Conservation (phyloP, 2,797 vertebrate species). For the Mustela erminea region DNA sequence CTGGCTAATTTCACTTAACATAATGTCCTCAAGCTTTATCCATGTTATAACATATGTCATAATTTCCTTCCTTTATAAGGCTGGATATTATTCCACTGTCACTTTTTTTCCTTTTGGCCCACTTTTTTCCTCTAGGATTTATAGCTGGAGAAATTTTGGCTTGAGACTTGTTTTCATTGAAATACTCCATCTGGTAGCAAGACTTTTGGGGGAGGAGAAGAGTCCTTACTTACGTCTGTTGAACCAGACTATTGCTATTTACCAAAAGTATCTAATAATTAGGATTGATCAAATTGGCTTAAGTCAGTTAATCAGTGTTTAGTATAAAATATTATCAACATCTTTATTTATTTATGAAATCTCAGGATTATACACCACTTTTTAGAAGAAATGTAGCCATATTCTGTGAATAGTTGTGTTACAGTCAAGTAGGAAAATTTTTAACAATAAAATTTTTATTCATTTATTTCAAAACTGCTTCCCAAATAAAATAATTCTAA, state of each 20-base stretch:
- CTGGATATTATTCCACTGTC: not conserved
- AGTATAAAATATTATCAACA: not conserved
- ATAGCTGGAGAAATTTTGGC: not conserved
- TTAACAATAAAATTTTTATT: constrained; percentile 8
- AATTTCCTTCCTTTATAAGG: not conserved
- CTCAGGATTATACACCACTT: constrained; percentile 18
- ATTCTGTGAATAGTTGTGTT: not conserved
- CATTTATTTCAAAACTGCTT: not conserved
- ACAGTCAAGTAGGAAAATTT: not conserved
- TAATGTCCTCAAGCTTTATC: not conserved
- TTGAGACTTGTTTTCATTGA: not conserved
- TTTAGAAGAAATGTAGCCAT: not conserved
- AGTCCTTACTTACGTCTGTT: not conserved
- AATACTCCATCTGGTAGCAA: not conserved
- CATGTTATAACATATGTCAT: not conserved
- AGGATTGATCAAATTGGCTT: not conserved
- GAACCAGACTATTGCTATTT: not conserved
- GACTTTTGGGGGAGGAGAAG: not conserved
- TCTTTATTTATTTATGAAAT: constrained; percentile 48
- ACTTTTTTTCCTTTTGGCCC: not conserved
- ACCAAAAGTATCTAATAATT: not conserved
- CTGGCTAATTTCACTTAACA: not conserved
- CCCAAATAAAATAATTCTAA: not conserved
- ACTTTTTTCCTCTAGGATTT: not conserved
- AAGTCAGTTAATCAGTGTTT: not conserved